Percentiles rank a stretch among this genome's conserved stretches.
Conservation (phyloP, 2,113 vertebrate species). For the Perca schrenkii region DNA sequence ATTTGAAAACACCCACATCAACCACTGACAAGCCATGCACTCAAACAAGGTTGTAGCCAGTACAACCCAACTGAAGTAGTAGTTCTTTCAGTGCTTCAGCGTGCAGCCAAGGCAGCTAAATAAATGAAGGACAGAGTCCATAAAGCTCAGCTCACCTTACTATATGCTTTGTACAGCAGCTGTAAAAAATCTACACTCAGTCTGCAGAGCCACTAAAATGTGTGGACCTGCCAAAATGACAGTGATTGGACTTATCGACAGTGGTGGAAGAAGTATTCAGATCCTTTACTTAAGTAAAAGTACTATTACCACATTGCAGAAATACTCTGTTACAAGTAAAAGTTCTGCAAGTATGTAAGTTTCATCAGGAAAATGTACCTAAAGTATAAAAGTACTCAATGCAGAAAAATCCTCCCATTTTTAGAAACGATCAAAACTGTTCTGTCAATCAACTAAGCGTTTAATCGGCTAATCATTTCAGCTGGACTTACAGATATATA, state of each 20-base stretch:
- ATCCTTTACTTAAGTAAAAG: too few species aligned
- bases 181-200: slow-evolving; percentile 4
- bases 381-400: too few species aligned
- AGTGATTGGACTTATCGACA: slow-evolving; percentile 14
- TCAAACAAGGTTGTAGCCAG: slow-evolving; percentile 39
- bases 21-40: slow-evolving; percentile 21
- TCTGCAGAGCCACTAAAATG: slow-evolving; percentile 8
- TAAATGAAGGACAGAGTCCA: slow-evolving; percentile 39
- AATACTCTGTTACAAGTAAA: too few species aligned
- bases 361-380: too few species aligned
- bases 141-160: slow-evolving; percentile 22
- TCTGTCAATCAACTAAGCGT: too few species aligned
- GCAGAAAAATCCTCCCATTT: too few species aligned
- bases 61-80: slow-evolving; percentile 20
- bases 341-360: too few species aligned
- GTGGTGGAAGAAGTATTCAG: too few species aligned
- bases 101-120: slow-evolving; percentile 27
- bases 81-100: slow-evolving; percentile 26
- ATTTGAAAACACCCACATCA: slow-evolving; percentile 38
- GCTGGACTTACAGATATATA: too few species aligned
- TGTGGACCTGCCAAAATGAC: slow-evolving; percentile 27
- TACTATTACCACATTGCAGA: too few species aligned
- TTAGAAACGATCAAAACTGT: too few species aligned
- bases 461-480: too few species aligned
- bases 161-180: slow-evolving; percentile 9